Conservation (phyloP, 2,113 vertebrate species). For the Chionodraco myersi region DNA sequence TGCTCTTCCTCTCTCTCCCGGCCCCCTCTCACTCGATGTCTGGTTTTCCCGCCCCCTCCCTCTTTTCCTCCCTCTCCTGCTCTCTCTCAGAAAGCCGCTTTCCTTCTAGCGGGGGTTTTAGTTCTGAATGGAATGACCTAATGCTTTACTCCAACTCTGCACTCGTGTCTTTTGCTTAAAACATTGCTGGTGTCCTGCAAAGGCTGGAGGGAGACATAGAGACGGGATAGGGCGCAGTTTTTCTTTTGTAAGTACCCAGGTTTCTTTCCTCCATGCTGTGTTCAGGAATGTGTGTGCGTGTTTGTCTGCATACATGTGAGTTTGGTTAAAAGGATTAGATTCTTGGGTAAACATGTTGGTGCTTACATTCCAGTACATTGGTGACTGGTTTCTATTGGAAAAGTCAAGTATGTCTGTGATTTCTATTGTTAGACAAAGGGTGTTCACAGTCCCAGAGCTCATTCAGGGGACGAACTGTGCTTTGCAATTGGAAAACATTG, state of each 20-base stretch:
- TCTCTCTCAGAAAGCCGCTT: slow-evolving; percentile 50
- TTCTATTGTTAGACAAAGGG: slow-evolving; percentile 1
- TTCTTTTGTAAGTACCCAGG: slow-evolving; percentile 70
- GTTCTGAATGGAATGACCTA: slow-evolving; percentile 51
- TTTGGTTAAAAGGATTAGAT: neutral
- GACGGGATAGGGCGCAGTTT: slow-evolving; percentile 39
- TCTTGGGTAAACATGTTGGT: neutral
- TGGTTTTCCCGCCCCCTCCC: slow-evolving; percentile 51
- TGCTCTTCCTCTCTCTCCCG: slow-evolving; percentile 44
- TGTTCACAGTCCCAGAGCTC: neutral
- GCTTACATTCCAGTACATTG: neutral
- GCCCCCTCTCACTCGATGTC: slow-evolving; percentile 43
- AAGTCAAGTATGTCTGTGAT: neutral
- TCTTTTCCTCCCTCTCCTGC: slow-evolving; percentile 23
- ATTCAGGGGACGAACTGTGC: neutral
- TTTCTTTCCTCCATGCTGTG: slow-evolving; percentile 33
- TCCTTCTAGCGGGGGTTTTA: slow-evolving; percentile 34
- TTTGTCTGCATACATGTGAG: slow-evolving; percentile 11
- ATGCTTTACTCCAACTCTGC: slow-evolving; percentile 32
- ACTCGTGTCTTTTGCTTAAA: slow-evolving; percentile 27
- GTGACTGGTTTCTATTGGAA: slow-evolving; percentile 2
- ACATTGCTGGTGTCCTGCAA: slow-evolving; percentile 44
- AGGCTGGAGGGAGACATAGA: slow-evolving; percentile 26
- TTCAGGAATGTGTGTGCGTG: slow-evolving; percentile 28
- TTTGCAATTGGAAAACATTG: neutral